Conservation (phyloP, 1,140 invertebrate species). For the Heliothis subflexa region DNA sequence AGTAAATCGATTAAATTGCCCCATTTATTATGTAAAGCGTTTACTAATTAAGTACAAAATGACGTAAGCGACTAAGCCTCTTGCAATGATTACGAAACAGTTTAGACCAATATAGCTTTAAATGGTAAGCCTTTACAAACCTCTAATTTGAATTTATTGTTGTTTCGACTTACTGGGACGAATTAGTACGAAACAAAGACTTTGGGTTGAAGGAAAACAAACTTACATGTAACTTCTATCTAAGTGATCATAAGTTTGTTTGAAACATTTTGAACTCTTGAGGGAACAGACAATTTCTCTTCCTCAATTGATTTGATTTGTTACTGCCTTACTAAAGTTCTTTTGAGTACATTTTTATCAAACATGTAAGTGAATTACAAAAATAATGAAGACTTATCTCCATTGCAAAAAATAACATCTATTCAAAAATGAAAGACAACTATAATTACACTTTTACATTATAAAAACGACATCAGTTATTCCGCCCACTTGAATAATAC, state of each 20-base stretch:
- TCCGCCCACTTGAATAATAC: not conserved
- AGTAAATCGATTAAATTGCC: not conserved
- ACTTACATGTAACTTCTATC: not conserved
- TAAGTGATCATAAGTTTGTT: not conserved
- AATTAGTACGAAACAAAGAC: not conserved
- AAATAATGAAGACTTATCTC: too few relatives aligned
- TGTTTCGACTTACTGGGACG: slow-evolving; percentile 6
- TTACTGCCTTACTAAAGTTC: too few relatives aligned
- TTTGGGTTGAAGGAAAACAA: not conserved
- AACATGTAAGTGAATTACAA: too few relatives aligned
- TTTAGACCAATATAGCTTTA: slow-evolving; percentile 6
- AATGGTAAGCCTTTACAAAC: slow-evolving; percentile 7
- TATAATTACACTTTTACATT: not conserved
- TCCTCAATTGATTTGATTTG: too few relatives aligned
- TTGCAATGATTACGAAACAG: not conserved
- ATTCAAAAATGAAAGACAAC: too few relatives aligned
- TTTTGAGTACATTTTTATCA: too few relatives aligned
- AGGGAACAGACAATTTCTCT: too few relatives aligned
- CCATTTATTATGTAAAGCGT: not conserved
- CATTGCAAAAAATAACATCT: too few relatives aligned
- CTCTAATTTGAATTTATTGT: slow-evolving; percentile 23
- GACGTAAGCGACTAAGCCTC: not conserved
- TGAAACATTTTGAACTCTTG: not conserved
- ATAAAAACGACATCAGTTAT: not conserved
- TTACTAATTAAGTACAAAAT: not conserved